Evolutionary conservation across 1,140 invertebrate species (phyloP), one percentile per base, ranked within the genome.

Genomic region (Bicyclus anynana): DNA sequence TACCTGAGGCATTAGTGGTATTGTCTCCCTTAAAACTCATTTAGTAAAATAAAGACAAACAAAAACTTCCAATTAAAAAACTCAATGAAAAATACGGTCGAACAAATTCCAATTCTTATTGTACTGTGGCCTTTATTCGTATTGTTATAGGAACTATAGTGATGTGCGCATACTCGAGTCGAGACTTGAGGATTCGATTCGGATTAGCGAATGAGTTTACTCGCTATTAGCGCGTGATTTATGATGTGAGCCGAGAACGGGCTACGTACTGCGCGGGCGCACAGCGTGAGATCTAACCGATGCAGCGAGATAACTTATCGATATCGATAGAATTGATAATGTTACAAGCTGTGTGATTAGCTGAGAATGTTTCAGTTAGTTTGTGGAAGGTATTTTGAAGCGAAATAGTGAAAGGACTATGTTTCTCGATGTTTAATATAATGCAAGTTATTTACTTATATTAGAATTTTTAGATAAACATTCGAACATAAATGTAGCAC

Each of bases 191-290:
- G 7, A 59, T 53, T 57, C 46, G 40, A 68, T 72, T 75, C 71
- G 77, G 80, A 84, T 87, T 87, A 87, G 83, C 83, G 80, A 81
- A 77, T 77, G 77, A 74, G 70, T 80, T 83, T 84, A 79, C 73
- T 74, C 73, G 78, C 78, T 83, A 83, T 87, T 87, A 84, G 70
- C 53, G 62, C 57, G 78, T 83, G 83, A 86, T 86, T 86, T 86
- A 86, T 75, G 81, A 82, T 72, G 71, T 74, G 80, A 81, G 74
- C 62, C 64, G 69, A 52, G 59, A 68, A 68, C 73, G 73, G 63
- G 66, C 69, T 58, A 51, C 73, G 67, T 44, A 38, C 69, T 59
- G 70, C 63, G 65, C 59, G 62, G 48, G 66, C 76, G 64, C 80
- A 44, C 40, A 79, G 81, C 81, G 69, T 77, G 81, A 77, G 60